Evolutionary conservation across 2,888 invertebrate genomes (phyloP), one percentile per base, ranked within the genome.

Genomic region (Pseudanteris insignis): DNA sequence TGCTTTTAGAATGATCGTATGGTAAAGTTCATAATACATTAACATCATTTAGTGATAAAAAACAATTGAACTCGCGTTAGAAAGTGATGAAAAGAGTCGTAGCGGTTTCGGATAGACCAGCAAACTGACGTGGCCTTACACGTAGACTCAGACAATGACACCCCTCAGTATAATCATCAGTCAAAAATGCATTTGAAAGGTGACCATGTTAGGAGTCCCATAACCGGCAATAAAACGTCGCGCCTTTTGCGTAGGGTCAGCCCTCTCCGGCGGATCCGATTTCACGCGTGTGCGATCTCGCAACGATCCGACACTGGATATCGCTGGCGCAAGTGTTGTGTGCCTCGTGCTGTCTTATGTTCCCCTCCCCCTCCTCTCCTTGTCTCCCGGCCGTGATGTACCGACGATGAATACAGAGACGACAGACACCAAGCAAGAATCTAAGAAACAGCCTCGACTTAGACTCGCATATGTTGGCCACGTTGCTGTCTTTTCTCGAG

Each of bases 381-480:
- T 13, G 29, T 33, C 36, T 33, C 40, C 30, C 48, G 21, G 41
- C 44, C 38, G 30, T 44, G 28, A 25, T 38, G 36, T 50, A 41
- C 44, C 46, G 51, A 61, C 61, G 50, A 46, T 48, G 53, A 51
- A 62, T 62, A 48, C 33, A 53, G 44, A 44, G 15, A 51, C 60
- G 64, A 57, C 60, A 54, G 55, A 65, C 46, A 58, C 65, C 67
- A 65, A 66, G 64, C 64, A 55, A 63, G 69, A 67, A 63, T 63
- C 64, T 64, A 69, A 67, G 71, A 74, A 72, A 69, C 67, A 71
- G 66, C 64, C 65, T 68, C 53, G 61, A 63, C 66, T 65, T 65
- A 62, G 63, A 43, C 57, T 51, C 73, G 71, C 75, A 74, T 70
- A 73, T 74, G 73, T 74, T 71, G 72, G 73, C 77, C 77, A 77